Conservation (phyloP, 2,888 invertebrate species). For the Diarsia dahlii region DNA sequence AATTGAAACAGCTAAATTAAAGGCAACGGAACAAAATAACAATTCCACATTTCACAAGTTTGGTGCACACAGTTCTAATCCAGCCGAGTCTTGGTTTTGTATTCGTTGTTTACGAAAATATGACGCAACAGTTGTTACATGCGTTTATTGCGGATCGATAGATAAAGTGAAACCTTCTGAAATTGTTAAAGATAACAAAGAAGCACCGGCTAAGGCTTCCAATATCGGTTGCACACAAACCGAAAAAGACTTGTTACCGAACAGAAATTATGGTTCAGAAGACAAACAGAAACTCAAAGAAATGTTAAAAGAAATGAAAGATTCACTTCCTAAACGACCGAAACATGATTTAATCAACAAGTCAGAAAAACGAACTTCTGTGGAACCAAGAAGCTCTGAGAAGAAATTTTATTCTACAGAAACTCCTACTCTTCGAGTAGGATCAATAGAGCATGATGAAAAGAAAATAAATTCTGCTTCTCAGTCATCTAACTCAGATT, state of each 20-base stretch:
- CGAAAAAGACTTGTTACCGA: slow-evolving; percentile 58
- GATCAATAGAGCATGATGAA: slow-evolving; percentile 66
- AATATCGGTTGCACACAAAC: slow-evolving; percentile 76
- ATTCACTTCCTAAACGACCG: slow-evolving; percentile 92
- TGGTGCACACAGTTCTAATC: slow-evolving; percentile 52
- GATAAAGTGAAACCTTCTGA: slow-evolving; percentile 56
- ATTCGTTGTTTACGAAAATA: slow-evolving; percentile 83
- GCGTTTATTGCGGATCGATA: slow-evolving; percentile 76
- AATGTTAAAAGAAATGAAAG: slow-evolving; percentile 95
- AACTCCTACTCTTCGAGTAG: slow-evolving; percentile 84
- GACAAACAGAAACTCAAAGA: slow-evolving; percentile 92
- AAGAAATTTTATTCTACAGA: slow-evolving; percentile 70
- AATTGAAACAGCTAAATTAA: slow-evolving; percentile 89
- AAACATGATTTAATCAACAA: slow-evolving; percentile 76
- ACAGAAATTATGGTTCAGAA: slow-evolving; percentile 68
- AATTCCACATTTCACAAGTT: slow-evolving; percentile 37
- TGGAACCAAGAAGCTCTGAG: slow-evolving; percentile 38
- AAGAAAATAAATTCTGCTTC: slow-evolving; percentile 40
- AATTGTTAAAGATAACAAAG: slow-evolving; percentile 41
- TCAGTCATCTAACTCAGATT: slow-evolving; percentile 39
- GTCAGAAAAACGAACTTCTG: slow-evolving; percentile 42
- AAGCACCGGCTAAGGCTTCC: slow-evolving; percentile 59
- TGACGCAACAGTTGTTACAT: slow-evolving; percentile 77
- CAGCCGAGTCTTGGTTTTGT: slow-evolving; percentile 80
- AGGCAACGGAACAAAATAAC: slow-evolving; percentile 73